Base-by-base conservation (phyloP, 2,888 invertebrate genomes). In the Junonia oenone region DNA sequence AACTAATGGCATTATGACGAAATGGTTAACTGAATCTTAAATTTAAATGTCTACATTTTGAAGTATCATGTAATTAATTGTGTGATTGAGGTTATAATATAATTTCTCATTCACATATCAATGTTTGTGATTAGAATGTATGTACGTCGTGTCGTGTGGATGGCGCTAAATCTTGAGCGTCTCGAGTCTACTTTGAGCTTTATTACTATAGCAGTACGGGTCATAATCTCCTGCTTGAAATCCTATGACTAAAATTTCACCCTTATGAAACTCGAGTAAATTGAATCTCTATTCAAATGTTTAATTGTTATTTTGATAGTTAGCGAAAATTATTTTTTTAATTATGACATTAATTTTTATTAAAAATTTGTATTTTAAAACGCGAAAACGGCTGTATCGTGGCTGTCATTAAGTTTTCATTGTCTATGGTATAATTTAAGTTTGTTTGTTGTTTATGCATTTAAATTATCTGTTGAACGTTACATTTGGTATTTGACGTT, bases 81-180 rank as follows among this genome's bases (percentile, higher is more conserved):
- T 63, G 60, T 58, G 48, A 47, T 31, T 47, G 11, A 15, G 38
- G 31, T 59, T 57, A 59, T 55, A 49, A 54, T 75, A 74, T 75
- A 69, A 73, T 72, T 73, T 73, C 74, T 74, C 72, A 74, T 69
- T 81, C 78, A 87, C 89, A 89, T 89, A 89, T 88, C 89, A 89
- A 71, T 76, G 75, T 81, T 77, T 78, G 73, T 81, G 78, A 73
- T 78, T 80, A 79, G 62, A 61, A 65, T 40, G 17, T 37, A 65
- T 68, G 56, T 61, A 63, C 75, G 83, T 87, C 84, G 83, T 87
- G 87, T 88, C 83, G 85, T 86, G 79, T 81, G 81, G 83, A 82
- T 88, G 86, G 81, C 63, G 58, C 50, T 58, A 59, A 51, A 58
- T 55, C 51, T 65, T 63, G 58, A 47, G 49, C 59, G 27, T 63